Base-by-base conservation (phyloP, 1,140 invertebrate genomes). In the Camponotus vicinus region DNA sequence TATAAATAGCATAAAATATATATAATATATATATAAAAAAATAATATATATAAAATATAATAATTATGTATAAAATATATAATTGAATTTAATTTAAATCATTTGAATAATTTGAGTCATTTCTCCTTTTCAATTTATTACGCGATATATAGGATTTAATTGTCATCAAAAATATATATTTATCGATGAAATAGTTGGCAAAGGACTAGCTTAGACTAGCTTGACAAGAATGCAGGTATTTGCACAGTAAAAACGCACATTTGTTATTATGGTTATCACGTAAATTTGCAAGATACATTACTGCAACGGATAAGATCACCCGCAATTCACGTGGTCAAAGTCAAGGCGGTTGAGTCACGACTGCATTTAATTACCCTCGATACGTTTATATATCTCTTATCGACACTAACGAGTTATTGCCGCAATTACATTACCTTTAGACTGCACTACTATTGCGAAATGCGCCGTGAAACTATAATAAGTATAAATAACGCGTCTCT, bases 301-400 rank as follows among this genome's bases (percentile, higher is more conserved):
- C 3, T 21, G 49, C 71, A 80, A 71, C n/a, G 18, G 37, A 61
- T 45, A 32, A 61, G 18, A 61, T 34, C 18, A 49, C 11, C 32
- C 2, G 15, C 21, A 4, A 61, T 80, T 80, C 21, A 49, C 55
- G 27, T 49, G 21, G 37, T 82, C 69, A 82, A 82, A 73, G 55
- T 82, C 79, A 82, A 82, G 67, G 52, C 11, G 37, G n/a, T 45
- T 45, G 67, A 61, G 32, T 15, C 52, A 71, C 34, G 52, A 27
- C 18, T 82, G 49, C 37, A 73, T 61, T 82, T 82, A 73, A 71
- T 82, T 82, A 82, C 5, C 11, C 27, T 61, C 21, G n/a, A 40
- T 45, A 34, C 13, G 5, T 70, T n/a, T 13, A 27, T 82, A 61
- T 49, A 73, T 73, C 18, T 71, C 11, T 27, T 71, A 71, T 57